Percentiles rank a stretch among this genome's conserved stretches.
phyloP scores from a whole-genome alignment of 2,797 vertebrate genomes.

The Basileuterus tristriatus region DNA sequence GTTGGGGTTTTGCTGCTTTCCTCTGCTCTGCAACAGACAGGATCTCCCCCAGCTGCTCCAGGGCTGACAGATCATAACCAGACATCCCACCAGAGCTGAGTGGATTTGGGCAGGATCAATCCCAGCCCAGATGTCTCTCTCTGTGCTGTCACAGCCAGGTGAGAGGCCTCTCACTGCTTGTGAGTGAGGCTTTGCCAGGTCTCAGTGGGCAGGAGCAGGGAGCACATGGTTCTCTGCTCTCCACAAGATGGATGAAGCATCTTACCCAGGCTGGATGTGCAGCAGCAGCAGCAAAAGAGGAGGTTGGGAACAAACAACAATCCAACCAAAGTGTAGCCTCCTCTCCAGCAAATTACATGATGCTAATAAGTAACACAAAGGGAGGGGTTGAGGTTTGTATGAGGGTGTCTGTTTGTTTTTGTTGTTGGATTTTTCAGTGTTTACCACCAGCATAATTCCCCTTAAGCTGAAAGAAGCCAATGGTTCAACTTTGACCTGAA shows the following conservation, averaged over 20 bases:
- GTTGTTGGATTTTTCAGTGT: background rate
- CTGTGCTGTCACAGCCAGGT: background rate
- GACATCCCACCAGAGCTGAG: background rate
- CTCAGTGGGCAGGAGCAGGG: background rate
- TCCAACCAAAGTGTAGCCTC: background rate
- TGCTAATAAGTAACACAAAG: background rate
- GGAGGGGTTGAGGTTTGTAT: background rate
- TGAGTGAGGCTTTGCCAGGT: background rate
- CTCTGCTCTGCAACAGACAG: background rate
- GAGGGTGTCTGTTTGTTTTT: accelerated
- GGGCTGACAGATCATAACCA: background rate
- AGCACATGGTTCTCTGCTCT: background rate
- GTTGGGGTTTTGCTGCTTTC: accelerated
- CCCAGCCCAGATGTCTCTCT: background rate
- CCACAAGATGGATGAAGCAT: background rate
- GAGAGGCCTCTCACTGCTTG: background rate
- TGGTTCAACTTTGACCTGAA: background rate
- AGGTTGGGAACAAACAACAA: background rate
- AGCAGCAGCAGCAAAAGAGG: background rate
- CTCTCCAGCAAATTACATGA: too few species aligned
- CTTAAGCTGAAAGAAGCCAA: background rate
- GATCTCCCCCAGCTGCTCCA: background rate
- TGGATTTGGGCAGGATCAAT: background rate
- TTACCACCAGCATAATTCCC: background rate
- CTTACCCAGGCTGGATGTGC: background rate